phyloP scores from a whole-genome alignment of 2,888 invertebrate genomes.

The Hecatera dysodea region DNA sequence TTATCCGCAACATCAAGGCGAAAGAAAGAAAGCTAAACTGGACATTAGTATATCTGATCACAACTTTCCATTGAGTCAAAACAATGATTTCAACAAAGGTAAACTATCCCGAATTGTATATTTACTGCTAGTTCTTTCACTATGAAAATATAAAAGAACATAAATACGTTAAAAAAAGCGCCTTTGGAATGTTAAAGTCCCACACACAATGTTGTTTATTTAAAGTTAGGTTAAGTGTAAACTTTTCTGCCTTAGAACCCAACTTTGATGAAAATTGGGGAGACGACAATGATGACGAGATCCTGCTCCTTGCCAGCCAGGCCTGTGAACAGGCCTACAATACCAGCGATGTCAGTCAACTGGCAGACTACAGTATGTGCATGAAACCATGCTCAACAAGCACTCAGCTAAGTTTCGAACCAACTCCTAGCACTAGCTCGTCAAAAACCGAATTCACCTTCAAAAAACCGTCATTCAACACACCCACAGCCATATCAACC shows the following conservation, averaged over 20 bases:
- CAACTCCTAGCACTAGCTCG: slow-evolving; percentile 78
- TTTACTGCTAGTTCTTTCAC: not conserved
- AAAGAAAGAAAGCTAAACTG: slow-evolving; percentile 85
- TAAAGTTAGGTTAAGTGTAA: slow-evolving; percentile 37
- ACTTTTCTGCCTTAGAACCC: slow-evolving; percentile 61
- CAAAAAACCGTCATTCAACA: slow-evolving; percentile 78
- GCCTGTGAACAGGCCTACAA: slow-evolving; percentile 84
- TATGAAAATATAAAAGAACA: not conserved
- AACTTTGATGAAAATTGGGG: slow-evolving; percentile 81
- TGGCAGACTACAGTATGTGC: slow-evolving; percentile 83
- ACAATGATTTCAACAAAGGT: slow-evolving; percentile 77
- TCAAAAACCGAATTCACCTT: slow-evolving; percentile 79
- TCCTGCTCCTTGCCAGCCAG: slow-evolving; percentile 86
- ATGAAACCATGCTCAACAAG: slow-evolving; percentile 84
- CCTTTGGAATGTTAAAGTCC: not conserved
- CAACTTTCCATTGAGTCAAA: slow-evolving; percentile 87
- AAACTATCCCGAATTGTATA: slow-evolving; percentile 38
- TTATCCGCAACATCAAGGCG: slow-evolving; percentile 80
- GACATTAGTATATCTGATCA: slow-evolving; percentile 85
- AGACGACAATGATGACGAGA: slow-evolving; percentile 88
- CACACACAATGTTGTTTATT: not conserved
- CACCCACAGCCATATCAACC: slow-evolving; percentile 73
- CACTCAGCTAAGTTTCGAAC: slow-evolving; percentile 77
- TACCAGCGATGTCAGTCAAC: slow-evolving; percentile 69
- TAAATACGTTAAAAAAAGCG: not conserved